A percentile compares a stretch with the other conserved stretches of the same genome.
These are phyloP conservation scores for Plecturocebus donacophilus DNA, from an alignment of 2,113 vertebrate species.

Conservation along the genomic window DNA sequence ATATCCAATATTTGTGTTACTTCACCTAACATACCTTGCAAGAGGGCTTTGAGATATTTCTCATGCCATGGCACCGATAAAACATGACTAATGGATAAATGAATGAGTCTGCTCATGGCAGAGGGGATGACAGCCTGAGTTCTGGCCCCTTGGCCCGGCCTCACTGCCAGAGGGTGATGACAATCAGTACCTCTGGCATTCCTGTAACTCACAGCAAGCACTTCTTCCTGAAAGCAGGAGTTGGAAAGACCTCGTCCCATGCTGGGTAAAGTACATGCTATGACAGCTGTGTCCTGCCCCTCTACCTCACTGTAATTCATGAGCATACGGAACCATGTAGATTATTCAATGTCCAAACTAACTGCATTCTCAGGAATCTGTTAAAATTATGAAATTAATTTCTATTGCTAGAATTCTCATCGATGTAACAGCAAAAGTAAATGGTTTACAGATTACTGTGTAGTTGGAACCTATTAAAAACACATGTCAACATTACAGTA, in stretches of 20 bases:
- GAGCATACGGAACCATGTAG: background rate
- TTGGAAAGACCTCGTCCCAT: background rate
- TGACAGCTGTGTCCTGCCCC: background rate
- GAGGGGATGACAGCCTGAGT: background rate
- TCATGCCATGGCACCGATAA: background rate
- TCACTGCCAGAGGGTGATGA: background rate
- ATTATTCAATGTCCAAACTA: background rate
- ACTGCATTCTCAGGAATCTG: background rate
- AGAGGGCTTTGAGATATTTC: background rate
- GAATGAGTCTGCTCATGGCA: background rate
- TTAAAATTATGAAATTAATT: constrained; percentile 1
- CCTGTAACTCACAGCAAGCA: background rate
- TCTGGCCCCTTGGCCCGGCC: background rate
- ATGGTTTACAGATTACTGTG: background rate
- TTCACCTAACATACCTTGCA: background rate
- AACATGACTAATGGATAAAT: background rate
- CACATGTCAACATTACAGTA: background rate
- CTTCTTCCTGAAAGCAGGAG: background rate
- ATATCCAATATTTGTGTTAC: background rate
- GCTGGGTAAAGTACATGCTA: background rate
- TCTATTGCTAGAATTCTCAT: background rate
- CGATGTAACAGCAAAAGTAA: background rate
- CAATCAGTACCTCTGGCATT: background rate
- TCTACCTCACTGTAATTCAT: background rate
- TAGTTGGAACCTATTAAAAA: background rate